Conservation (phyloP, 1,140 invertebrate genomes). For the Radopholus similis region DNA sequence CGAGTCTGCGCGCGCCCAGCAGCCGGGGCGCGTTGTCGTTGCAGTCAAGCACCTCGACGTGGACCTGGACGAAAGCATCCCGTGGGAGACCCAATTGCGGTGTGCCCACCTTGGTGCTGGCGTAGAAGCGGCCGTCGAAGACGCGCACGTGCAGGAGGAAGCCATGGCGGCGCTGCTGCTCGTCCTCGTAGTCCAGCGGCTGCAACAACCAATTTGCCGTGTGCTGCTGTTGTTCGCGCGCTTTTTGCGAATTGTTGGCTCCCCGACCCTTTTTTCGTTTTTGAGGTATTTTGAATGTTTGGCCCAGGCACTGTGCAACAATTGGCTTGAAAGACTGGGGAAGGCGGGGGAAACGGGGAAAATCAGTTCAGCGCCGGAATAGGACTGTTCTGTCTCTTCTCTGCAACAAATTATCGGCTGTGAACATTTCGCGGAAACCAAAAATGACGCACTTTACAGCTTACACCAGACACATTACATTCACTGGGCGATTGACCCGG, state of each 20-base stretch:
- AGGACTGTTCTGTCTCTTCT: not conserved
- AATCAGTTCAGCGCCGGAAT: not conserved
- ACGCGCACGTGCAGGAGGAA: conserved; percentile 62
- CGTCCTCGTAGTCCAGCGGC: conserved; percentile 62
- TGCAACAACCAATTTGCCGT: conserved; percentile 32
- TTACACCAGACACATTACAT: no score
- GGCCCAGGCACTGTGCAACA: conserved; percentile 11
- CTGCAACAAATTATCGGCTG: not conserved
- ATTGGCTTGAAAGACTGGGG: conserved; percentile 3
- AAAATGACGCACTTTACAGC: no score
- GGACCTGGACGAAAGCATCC: conserved; percentile 68
- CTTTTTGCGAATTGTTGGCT: conserved; percentile 5
- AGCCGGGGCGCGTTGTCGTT: conserved; percentile 89
- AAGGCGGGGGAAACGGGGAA: conserved; percentile 16
- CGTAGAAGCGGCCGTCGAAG: conserved; percentile 67
- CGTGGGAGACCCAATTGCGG: no score
- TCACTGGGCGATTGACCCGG: no score
- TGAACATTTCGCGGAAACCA: no score
- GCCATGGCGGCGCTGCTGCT: conserved; percentile 57
- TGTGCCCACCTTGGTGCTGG: conserved; percentile 81
- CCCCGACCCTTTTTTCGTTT: conserved; percentile 20
- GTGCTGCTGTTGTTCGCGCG: not conserved
- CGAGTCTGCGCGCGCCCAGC: conserved; percentile 25
- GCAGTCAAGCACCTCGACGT: conserved; percentile 82
- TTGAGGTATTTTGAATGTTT: conserved; percentile 18